These are phyloP conservation scores for Bembecia ichneumoniformis DNA, from an alignment of 2,888 invertebrate genomes.

Conservation along the genomic window DNA sequence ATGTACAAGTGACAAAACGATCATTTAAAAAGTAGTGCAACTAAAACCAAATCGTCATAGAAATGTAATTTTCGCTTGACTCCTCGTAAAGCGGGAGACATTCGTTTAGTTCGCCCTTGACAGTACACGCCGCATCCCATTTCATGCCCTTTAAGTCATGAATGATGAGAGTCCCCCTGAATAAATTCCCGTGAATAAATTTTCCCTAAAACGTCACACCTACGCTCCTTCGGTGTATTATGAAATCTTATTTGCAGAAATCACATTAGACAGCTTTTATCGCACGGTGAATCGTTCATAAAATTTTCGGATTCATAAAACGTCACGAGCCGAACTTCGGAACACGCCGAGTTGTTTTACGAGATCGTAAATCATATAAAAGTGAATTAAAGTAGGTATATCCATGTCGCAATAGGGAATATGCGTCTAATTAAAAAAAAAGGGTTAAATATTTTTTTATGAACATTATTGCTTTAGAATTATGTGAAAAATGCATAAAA, in stretches of 20 bases:
- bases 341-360: neutral
- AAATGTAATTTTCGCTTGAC: no score
- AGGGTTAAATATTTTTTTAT: no score
- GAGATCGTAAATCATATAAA: neutral
- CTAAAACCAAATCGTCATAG: no score
- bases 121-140: conserved; percentile 11
- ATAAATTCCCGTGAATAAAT: conserved; percentile 14
- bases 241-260: conserved; percentile 3
- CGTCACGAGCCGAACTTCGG: neutral
- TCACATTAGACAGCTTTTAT: neutral
- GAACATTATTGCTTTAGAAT: no score
- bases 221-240: conserved; percentile 8
- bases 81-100: no score
- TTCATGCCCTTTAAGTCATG: conserved; percentile 16
- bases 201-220: conserved; percentile 9
- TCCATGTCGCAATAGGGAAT: no score
- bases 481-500: no score
- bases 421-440: no score
- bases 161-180: conserved; percentile 19
- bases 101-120: conserved; percentile 4
- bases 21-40: no score
- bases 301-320: neutral
- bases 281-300: neutral
- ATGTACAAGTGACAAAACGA: no score
- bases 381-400: neutral